Percentiles rank a stretch among this genome's conserved stretches.
phyloP scores from a whole-genome alignment of 2,797 vertebrate genomes.

The Lagodon rhomboides region DNA sequence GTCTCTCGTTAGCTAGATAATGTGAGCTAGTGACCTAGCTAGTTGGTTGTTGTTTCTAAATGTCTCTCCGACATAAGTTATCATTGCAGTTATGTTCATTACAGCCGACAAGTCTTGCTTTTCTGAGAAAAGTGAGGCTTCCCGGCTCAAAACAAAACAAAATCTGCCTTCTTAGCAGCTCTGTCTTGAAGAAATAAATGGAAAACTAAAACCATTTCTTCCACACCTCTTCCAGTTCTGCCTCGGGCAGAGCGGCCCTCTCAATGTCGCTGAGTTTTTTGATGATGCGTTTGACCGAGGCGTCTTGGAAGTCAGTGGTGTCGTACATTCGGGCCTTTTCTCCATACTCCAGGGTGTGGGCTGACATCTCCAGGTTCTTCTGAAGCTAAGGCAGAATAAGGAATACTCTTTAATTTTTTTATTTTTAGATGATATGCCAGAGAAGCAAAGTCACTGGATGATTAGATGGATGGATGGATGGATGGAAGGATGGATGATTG shows the following conservation, averaged over 20 bases:
- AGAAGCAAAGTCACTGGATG: not conserved
- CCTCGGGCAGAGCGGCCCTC: constrained; percentile 86
- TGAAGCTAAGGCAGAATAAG: constrained; percentile 84
- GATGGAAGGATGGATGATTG: constrained; percentile 5
- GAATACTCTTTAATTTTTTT: constrained; percentile 5
- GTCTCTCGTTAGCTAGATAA: not conserved
- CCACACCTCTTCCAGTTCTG: constrained; percentile 91
- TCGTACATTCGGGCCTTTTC: constrained; percentile 89
- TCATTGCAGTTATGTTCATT: not conserved
- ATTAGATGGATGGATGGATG: constrained; percentile 9
- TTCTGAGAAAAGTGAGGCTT: not conserved
- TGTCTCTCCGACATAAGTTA: not conserved
- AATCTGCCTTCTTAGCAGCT: not conserved
- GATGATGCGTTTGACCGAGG: constrained; percentile 87
- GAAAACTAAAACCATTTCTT: not conserved
- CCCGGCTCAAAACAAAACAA: not conserved
- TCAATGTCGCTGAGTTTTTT: constrained; percentile 94
- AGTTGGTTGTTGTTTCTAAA: no score
- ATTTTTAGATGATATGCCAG: not conserved
- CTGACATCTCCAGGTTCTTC: constrained; percentile 91
- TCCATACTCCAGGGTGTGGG: constrained; percentile 91
- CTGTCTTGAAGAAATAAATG: not conserved
- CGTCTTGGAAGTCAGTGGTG: constrained; percentile 90
- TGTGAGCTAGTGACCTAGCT: not conserved
- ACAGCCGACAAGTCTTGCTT: not conserved